phyloP scores from a whole-genome alignment of 2,888 invertebrate genomes.

The Xestia rhomboidea region DNA sequence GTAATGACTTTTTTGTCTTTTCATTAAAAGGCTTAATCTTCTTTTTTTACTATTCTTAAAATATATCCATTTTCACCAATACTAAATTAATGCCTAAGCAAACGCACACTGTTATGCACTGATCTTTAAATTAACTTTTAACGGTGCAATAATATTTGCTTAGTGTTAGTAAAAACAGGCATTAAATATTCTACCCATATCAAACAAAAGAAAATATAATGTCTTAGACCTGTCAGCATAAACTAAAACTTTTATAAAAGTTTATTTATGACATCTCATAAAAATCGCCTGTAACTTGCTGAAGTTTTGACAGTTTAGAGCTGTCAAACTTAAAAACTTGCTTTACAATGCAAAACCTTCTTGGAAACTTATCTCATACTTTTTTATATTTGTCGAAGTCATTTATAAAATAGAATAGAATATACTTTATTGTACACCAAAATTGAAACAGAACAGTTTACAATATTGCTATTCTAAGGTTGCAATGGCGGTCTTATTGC shows the following conservation, averaged over 20 bases:
- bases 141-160: neutral
- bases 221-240: neutral
- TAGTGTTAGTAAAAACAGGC: neutral
- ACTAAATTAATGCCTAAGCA: neutral
- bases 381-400: neutral
- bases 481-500: no score
- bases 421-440: no score
- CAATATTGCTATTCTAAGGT: no score
- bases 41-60: neutral
- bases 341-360: neutral
- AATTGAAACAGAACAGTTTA: no score
- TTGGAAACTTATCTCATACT: neutral
- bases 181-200: neutral
- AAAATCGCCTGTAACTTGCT: neutral
- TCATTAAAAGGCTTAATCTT: neutral
- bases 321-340: constrained; percentile 15
- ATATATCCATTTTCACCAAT: neutral
- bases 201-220: neutral
- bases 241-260: neutral
- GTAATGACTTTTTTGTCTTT: neutral
- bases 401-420: no score
- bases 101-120: neutral
- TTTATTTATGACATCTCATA: neutral
- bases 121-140: neutral
- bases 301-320: constrained; percentile 25